Evolutionary conservation across 2,797 vertebrate species (phyloP).

Genomic region (Tokudaia muenninki): DNA sequence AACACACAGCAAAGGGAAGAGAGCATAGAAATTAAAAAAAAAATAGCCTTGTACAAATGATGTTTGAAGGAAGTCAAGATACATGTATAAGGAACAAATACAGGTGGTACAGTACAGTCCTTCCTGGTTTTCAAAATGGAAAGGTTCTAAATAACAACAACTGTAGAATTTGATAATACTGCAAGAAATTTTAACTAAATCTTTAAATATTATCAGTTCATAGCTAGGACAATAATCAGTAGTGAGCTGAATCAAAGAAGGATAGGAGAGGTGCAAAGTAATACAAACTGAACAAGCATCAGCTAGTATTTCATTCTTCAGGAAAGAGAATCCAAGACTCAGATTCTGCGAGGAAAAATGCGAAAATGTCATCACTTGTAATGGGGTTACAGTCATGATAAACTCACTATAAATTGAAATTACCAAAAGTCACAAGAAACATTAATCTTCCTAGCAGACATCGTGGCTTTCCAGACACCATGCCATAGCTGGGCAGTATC

Average conservation of each 20-base stretch:
- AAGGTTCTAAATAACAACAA: neutral
- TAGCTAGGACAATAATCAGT: conserved; percentile 15
- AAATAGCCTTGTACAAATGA: neutral
- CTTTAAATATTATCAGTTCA: neutral
- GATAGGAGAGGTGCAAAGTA: neutral
- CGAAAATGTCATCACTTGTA: neutral
- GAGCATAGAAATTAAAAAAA: neutral
- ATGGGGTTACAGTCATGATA: neutral
- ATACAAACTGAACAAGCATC: neutral
- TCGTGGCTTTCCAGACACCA: neutral
- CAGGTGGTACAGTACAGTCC: neutral
- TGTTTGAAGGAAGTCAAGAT: neutral
- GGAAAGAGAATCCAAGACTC: neutral
- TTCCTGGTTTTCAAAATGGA: neutral
- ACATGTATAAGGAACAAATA: neutral
- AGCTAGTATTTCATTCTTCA: neutral
- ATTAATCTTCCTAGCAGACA: neutral
- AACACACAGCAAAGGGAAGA: neutral
- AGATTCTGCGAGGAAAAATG: neutral
- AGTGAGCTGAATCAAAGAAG: neutral
- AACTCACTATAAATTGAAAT: neutral
- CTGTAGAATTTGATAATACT: neutral
- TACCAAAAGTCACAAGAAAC: neutral
- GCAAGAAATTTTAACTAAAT: neutral
- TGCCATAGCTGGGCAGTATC: neutral